Base-by-base conservation (phyloP, 2,888 invertebrate genomes). In the Macaria liturata region DNA sequence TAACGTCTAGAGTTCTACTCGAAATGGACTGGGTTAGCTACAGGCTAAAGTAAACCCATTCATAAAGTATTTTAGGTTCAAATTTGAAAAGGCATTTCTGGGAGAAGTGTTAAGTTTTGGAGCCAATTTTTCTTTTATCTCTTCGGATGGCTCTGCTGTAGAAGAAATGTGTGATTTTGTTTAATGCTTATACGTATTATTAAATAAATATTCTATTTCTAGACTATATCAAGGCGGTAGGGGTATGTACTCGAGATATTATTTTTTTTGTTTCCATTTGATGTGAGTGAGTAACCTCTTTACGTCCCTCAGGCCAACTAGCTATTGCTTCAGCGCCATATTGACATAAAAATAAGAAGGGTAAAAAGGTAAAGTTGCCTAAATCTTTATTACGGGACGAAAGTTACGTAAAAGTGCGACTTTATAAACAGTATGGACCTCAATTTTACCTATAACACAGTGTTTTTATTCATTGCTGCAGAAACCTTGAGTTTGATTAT, bases 341-440 rank as follows among this genome's bases (percentile, higher is more conserved):
- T 65, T 68, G 68, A 64, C 64, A 63, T 64, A 62, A 66, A 68
- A 66, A 62, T 64, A 67, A 63, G 65, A 62, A 64, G 65, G 66
- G 63, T 61, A 63, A 64, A 59, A 67, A 66, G 65, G 63, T 62
- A 58, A 49, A 59, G 59, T 56, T 60, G 31, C 55, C 55, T 52
- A 60, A 60, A 61, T 65, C 68, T 66, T 66, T 68, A 68, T 66
- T 57, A 61, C 52, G 61, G 58, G 46, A 37, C 55, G 52, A 64
- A 61, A 59, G 40, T 64, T 62, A 57, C 55, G 52, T 60, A 56
- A 60, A 60, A n/a, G n/a, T 6, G 6, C 40, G 32, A 46, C 34
- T 8, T 40, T 5, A 42, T 42, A 32, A 40, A 46, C 55, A 55
- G 59, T 60, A 56, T 40, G 52, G 50, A 34, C 7, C 5, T 42